Percentiles rank a stretch among this genome's conserved stretches.
These are phyloP conservation scores for Smutsia temminckii DNA, from an alignment of 2,797 vertebrate species.

Conservation along the genomic window DNA sequence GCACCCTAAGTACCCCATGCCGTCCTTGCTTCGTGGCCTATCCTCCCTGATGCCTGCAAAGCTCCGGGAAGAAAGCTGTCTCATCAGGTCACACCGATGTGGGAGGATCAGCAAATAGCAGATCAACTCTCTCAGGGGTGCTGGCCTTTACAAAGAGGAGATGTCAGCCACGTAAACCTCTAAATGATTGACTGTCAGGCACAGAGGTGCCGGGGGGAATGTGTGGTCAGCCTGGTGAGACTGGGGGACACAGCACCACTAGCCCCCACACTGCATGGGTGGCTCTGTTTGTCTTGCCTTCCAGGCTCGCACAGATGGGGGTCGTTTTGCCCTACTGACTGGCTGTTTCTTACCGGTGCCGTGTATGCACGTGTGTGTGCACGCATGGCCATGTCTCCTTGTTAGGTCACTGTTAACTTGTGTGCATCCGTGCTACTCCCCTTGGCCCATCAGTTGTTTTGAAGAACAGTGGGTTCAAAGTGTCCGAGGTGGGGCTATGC, in stretches of 20 bases:
- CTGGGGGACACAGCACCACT: neutral
- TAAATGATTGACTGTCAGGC: neutral
- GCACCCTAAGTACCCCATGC: neutral
- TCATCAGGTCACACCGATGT: neutral
- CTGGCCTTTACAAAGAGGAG: neutral
- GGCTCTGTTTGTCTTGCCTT: neutral
- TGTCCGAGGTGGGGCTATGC: neutral
- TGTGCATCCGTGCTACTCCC: neutral
- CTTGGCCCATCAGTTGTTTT: neutral
- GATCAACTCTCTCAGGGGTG: neutral
- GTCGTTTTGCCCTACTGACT: neutral
- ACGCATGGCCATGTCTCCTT: neutral
- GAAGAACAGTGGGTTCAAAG: neutral
- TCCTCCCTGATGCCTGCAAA: neutral
- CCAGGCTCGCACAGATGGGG: neutral
- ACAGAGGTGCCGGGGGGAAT: neutral
- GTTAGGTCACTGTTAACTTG: neutral
- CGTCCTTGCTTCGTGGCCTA: neutral
- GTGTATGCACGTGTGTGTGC: neutral
- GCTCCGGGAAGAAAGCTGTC: neutral
- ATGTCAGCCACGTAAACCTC: neutral
- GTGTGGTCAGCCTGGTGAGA: neutral
- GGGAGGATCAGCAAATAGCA: constrained; percentile 23
- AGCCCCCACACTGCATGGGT: neutral
- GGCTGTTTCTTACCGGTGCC: neutral